Base-by-base conservation (phyloP, 2,113 vertebrate genomes). In the Cyrtonyx montezumae region DNA sequence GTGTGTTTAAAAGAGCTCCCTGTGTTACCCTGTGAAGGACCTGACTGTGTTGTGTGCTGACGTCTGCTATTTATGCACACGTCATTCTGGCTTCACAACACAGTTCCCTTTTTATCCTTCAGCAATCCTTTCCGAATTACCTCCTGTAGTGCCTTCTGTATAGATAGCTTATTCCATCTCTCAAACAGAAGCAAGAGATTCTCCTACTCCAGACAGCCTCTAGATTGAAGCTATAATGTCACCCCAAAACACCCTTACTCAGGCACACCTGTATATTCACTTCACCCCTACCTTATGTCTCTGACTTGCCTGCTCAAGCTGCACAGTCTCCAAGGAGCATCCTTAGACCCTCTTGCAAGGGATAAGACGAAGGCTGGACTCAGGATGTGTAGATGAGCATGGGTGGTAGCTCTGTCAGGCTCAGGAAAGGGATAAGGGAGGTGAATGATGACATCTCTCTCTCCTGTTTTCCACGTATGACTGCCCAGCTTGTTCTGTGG, bases 1-100 rank as follows among this genome's bases (percentile, higher is more conserved):
- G 15, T 88, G 42, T 79, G 82, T 67, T 87, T 90, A 94, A 84
- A 78, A 93, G 69, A 79, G 75, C 87, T 96, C 83, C 92, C 95
- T 95, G 90, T 96, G 85, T 87, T 96, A 92, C 91, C 59, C 87
- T 2, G 28, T 96, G 93, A 97, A 96, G 93, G 94, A 86, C 92
- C 79, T 85, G 82, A 92, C 95, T 96, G 93, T 94, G 85, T 61
- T 92, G 75, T 73, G 28, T 51, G 87, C 86, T 91, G 94, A 87
- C 55, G 28, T 77, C 87, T 6, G 3, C 83, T 91, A 1, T 62
- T 94, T 67, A 83, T 62, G 82, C 53, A 78, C 73, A 88, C 87
- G 55, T 97, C 95, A 96, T 46, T 80, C 86, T 91, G 73, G 85
- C 90, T 90, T 46, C 59, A 34, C 88, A 70, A 89, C 91, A 96